A percentile compares a stretch with the other conserved stretches of the same genome.
phyloP scores from a whole-genome alignment of 2,888 invertebrate species.

The Bellardia pandia region DNA sequence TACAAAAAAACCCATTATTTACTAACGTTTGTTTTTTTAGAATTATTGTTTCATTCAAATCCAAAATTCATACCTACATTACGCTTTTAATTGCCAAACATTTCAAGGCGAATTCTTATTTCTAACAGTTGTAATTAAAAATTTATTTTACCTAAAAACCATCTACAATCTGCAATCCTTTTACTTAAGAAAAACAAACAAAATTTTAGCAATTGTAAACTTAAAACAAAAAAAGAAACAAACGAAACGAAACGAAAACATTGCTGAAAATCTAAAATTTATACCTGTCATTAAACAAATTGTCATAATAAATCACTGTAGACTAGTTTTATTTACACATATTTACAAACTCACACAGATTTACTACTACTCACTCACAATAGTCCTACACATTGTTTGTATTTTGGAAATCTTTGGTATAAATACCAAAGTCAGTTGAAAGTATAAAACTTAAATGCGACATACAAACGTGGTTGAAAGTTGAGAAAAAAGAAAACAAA shows the following conservation, averaged over 20 bases:
- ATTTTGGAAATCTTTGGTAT: not conserved
- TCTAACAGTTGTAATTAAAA: constrained; percentile 7
- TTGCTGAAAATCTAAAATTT: constrained; percentile 65
- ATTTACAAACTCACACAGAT: not conserved
- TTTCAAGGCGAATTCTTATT: constrained; percentile 12
- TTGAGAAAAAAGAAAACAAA: not conserved
- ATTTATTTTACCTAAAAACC: constrained; percentile 14
- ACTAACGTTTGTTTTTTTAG: not conserved
- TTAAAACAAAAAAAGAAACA: not conserved
- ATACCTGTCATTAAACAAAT: constrained; percentile 73
- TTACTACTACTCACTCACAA: not conserved
- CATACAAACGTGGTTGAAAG: not conserved
- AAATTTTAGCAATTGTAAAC: constrained; percentile 19
- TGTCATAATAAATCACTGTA: constrained; percentile 71
- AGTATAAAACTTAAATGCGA: constrained; percentile 12
- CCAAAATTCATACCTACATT: constrained; percentile 5
- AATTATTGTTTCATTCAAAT: not conserved
- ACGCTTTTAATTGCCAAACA: constrained; percentile 11
- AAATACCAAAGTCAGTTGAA: constrained; percentile 58
- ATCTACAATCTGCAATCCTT: not conserved
- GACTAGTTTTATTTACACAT: not conserved
- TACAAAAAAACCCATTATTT: not conserved
- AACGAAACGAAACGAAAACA: constrained; percentile 12
- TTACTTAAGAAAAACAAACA: not conserved
- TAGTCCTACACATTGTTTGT: not conserved